Evolutionary conservation across 2,888 invertebrate genomes (phyloP), one percentile per base, ranked within the genome.

Genomic region (Willowsia nigromaculata): DNA sequence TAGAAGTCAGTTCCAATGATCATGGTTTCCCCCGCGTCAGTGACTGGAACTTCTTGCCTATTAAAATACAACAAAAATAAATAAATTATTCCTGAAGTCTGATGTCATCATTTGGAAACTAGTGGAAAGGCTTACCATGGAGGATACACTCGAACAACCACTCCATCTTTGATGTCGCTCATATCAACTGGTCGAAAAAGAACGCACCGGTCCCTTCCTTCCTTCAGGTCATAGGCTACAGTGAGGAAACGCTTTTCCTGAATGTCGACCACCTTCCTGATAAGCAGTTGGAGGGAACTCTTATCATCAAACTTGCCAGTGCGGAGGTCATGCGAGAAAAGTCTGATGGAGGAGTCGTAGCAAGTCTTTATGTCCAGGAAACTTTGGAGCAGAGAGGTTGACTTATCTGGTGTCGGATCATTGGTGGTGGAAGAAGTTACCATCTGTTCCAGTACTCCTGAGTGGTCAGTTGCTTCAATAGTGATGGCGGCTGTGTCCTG

Each of bases 261-360:
- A 4, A 43, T 9, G 6, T 40, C 43, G 9, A 40, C n/a, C 62
- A 81, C 15, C 11, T 62, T 62, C 0, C 81, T 37, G 3, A 81
- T 62, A 0, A 62, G 1, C 0, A 81, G 30, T 25, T 27, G 25
- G 15, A 62, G 1, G 1, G 40, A 2, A 0, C 22, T 81, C 1
- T 22, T 6, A 0, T 62, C 40, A 0, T 37, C 37, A 43, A 43
- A 81, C n/a, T 62, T 59, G 0, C 81, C 81, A n/a, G 7, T 62
- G 27, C 81, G 25, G 1, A 62, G 22, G 30, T 81, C 81, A 27
- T 81, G 81, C 0, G 81, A 43, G n/a, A 81, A 81, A 0, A 81
- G 43, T 15, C 81, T 11, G 11, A 53, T 47, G 1, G 62, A 62
- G 4, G 81, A 40, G 22, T 81, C 59, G 22, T 62, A 62, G 1